Evolutionary conservation across 2,888 invertebrate genomes (phyloP).

Genomic region (Dicranocentrus wangi): DNA sequence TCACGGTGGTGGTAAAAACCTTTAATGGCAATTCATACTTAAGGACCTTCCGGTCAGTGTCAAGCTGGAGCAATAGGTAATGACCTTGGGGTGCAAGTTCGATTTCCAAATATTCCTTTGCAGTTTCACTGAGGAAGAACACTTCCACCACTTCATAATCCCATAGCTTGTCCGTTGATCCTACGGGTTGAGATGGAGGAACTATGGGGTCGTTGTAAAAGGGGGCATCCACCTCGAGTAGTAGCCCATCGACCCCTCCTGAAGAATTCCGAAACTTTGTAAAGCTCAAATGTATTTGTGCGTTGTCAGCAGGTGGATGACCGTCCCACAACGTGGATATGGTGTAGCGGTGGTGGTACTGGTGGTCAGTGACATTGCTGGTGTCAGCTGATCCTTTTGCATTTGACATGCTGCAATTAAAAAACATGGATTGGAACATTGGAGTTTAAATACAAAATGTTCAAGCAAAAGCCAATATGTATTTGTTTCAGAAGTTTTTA

Average conservation of each 20-base stretch:
- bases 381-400: too few species aligned
- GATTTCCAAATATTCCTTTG: conserved; percentile 65
- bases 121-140: conserved; percentile 61
- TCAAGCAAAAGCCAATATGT: too few species aligned
- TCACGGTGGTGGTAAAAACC: conserved; percentile 30
- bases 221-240: conserved; percentile 61
- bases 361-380: too few species aligned
- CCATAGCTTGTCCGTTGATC: conserved; percentile 62
- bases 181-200: conserved; percentile 30
- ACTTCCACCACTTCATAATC: conserved; percentile 70
- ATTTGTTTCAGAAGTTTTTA: too few species aligned
- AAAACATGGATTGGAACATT: too few species aligned
- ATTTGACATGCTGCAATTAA: too few species aligned
- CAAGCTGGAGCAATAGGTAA: conserved; percentile 60
- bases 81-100: conserved; percentile 68
- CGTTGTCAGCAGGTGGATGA: conserved; percentile 21
- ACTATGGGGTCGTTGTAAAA: conserved; percentile 65
- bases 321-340: conserved; percentile 60
- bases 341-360: conserved; percentile 8
- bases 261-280: conserved; percentile 16
- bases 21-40: conserved; percentile 49
- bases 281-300: conserved; percentile 9
- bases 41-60: conserved; percentile 39
- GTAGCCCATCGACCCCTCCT: conserved; percentile 29
- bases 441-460: too few species aligned